phyloP scores from a whole-genome alignment of 2,113 vertebrate species.

The Procavia capensis region DNA sequence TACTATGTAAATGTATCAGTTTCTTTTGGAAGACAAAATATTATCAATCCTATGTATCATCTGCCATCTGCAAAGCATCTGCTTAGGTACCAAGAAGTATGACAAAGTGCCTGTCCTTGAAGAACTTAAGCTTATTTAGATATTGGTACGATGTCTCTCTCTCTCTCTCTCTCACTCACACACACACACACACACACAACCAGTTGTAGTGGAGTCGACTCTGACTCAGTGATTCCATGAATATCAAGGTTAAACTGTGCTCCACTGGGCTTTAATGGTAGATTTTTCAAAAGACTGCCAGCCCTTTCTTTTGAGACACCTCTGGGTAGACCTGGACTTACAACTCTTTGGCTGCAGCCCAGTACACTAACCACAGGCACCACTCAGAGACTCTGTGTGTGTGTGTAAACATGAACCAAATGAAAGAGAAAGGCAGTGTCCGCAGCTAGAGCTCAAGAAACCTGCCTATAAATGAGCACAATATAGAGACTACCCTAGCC shows the following conservation, averaged over 20 bases:
- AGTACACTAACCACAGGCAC: neutral
- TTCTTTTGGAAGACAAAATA: slow-evolving; percentile 23
- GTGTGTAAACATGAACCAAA: neutral
- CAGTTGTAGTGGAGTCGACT: neutral
- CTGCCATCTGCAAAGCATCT: slow-evolving; percentile 11
- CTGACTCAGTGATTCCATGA: neutral
- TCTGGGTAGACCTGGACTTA: neutral
- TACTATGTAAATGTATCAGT: neutral
- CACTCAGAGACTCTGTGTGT: neutral
- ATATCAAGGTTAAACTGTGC: neutral
- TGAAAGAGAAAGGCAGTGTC: slow-evolving; percentile 54
- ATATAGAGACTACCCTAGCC: neutral
- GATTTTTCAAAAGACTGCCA: neutral
- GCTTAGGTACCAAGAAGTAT: slow-evolving; percentile 7
- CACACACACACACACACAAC: neutral
- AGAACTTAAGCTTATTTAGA: slow-evolving; percentile 55
- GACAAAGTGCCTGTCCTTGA: slow-evolving; percentile 29
- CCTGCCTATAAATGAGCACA: neutral
- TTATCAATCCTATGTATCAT: neutral
- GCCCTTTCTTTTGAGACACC: neutral
- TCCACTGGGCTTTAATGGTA: neutral
- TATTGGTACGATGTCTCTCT: slow-evolving; percentile 16
- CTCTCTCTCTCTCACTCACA: neutral
- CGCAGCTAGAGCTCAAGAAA: neutral
- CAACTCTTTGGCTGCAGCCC: neutral